These are phyloP conservation scores for Pharmacophagus antenor DNA, from an alignment of 2,888 invertebrate genomes.

Conservation along the genomic window DNA sequence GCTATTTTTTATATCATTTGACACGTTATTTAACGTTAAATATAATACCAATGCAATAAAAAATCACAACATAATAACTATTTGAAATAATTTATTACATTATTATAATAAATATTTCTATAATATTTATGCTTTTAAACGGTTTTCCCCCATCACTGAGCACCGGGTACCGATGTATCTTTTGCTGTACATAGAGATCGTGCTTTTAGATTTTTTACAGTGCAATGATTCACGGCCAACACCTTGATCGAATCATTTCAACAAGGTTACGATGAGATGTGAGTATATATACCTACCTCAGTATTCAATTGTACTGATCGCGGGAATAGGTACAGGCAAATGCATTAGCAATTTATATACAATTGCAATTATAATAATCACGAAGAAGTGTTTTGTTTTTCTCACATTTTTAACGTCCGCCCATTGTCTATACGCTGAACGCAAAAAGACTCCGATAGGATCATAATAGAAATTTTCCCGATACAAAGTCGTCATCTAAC, in stretches of 20 bases:
- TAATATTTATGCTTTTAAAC: neutral
- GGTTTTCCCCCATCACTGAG: neutral
- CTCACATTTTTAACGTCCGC: conserved; percentile 66
- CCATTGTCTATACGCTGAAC: conserved; percentile 53
- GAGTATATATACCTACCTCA: conserved; percentile 12
- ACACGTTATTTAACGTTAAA: too few relatives aligned
- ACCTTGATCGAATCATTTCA: conserved; percentile 51
- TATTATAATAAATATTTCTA: too few relatives aligned
- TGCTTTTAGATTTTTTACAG: conserved; percentile 44
- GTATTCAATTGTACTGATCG: conserved; percentile 30
- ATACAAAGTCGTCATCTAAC: conserved; percentile 13
- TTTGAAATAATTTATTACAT: too few relatives aligned
- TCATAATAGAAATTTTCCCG: conserved; percentile 28
- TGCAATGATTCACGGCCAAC: conserved; percentile 52
- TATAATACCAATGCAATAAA: too few relatives aligned
- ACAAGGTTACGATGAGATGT: conserved; percentile 25
- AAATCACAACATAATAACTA: neutral
- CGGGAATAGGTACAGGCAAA: conserved; percentile 29
- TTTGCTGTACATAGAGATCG: conserved; percentile 13
- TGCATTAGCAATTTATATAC: conserved; percentile 40
- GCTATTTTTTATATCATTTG: too few relatives aligned
- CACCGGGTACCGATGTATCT: neutral
- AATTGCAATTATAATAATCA: conserved; percentile 40
- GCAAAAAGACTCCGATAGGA: conserved; percentile 35
- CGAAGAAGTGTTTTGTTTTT: conserved; percentile 48